phyloP scores from a whole-genome alignment of 2,888 invertebrate species.

The Hipparchia semele region DNA sequence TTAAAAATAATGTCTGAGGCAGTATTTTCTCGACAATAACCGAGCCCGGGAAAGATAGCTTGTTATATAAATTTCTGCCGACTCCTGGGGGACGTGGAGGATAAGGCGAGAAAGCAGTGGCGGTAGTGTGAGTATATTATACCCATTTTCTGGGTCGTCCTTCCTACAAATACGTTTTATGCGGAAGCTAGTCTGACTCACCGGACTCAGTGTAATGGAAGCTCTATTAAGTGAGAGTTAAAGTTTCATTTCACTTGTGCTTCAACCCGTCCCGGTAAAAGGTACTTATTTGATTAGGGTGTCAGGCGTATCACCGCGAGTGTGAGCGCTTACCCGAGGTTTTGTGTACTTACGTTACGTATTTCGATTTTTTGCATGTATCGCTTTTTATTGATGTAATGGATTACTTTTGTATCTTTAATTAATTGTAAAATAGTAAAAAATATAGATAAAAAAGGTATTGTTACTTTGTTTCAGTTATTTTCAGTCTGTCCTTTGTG shows the following conservation, averaged over 20 bases:
- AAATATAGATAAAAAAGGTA: background rate
- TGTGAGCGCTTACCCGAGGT: constrained; percentile 77
- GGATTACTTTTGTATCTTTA: background rate
- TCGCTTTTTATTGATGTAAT: constrained; percentile 24
- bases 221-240: constrained; percentile 51
- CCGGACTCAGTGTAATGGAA: constrained; percentile 47
- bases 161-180: constrained; percentile 83
- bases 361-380: constrained; percentile 67
- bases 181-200: constrained; percentile 77
- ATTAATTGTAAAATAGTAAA: background rate
- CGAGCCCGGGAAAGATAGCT: constrained; percentile 78
- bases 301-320: constrained; percentile 82
- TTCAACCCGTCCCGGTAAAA: constrained; percentile 68
- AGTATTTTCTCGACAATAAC: constrained; percentile 78
- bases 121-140: constrained; percentile 82
- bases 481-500: no score
- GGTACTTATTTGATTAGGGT: constrained; percentile 84
- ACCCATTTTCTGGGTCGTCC: constrained; percentile 84
- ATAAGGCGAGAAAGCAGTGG: constrained; percentile 74
- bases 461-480: background rate
- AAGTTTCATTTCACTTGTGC: constrained; percentile 49
- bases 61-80: constrained; percentile 82
- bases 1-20: constrained; percentile 80
- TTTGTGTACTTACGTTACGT: constrained; percentile 75
- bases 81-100: constrained; percentile 77